A percentile compares a stretch with the other conserved stretches of the same genome.
Evolutionary conservation across 2,113 vertebrate species (phyloP).

Genomic region (Aspidoscelis tigris): DNA sequence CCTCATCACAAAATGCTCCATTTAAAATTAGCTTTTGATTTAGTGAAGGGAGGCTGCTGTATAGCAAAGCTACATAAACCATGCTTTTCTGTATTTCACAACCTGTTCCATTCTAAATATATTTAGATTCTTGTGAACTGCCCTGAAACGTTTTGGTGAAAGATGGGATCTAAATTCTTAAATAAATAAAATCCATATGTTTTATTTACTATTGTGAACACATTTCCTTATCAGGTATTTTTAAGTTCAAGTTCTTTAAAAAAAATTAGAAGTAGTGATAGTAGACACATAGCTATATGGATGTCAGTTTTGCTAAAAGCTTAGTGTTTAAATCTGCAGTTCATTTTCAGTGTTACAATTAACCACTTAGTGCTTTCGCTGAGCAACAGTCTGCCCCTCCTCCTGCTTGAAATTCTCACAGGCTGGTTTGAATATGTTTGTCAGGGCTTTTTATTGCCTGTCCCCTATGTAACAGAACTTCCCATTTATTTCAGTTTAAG

Average conservation of each 20-base stretch:
- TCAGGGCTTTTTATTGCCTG: too few species aligned
- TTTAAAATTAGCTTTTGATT: neutral
- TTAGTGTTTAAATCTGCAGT: neutral
- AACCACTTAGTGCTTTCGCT: neutral
- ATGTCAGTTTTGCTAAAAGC: neutral
- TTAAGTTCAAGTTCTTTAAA: neutral
- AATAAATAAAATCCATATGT: neutral
- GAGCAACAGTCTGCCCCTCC: neutral
- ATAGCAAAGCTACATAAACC: neutral
- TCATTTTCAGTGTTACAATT: neutral
- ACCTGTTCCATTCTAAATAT: neutral
- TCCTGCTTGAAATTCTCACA: too few species aligned
- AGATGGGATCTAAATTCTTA: too few species aligned
- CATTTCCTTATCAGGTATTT: neutral
- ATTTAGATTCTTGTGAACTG: neutral
- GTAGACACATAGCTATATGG: neutral
- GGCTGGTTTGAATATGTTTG: too few species aligned
- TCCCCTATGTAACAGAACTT: too few species aligned
- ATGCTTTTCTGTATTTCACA: neutral
- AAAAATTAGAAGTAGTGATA: neutral
- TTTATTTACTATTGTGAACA: neutral
- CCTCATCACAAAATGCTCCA: neutral
- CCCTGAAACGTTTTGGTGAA: too few species aligned
- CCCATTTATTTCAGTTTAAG: neutral
- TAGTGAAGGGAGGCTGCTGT: neutral